These are phyloP conservation scores for Coilia nasus DNA, from an alignment of 2,797 vertebrate genomes.

Conservation along the genomic window DNA sequence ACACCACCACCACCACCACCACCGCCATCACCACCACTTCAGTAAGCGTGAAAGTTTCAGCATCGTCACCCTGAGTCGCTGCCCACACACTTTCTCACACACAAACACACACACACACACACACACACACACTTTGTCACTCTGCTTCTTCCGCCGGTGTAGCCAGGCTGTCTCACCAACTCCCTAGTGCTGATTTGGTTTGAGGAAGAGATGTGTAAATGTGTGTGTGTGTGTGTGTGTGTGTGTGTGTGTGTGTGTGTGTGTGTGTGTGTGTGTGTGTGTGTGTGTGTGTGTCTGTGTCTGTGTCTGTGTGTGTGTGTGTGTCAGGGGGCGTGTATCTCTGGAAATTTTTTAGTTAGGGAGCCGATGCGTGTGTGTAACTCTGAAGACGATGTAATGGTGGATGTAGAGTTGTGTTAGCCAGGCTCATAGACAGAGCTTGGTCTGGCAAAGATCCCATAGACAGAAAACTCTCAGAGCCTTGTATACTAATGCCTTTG, in stretches of 20 bases:
- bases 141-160: constrained; percentile 7
- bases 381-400: too few relatives aligned
- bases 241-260: too few relatives aligned
- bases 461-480: too few relatives aligned
- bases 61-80: neutral
- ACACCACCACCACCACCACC: neutral
- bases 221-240: too few relatives aligned
- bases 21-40: neutral
- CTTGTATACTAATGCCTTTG: too few relatives aligned
- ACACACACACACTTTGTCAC: neutral
- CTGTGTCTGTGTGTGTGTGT: neutral
- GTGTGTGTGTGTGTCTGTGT: neutral
- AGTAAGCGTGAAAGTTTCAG: constrained; percentile 4
- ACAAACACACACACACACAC: neutral
- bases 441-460: too few relatives aligned
- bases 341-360: too few relatives aligned
- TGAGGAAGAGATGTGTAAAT: too few relatives aligned
- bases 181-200: neutral
- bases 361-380: too few relatives aligned
- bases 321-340: neutral
- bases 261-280: neutral
- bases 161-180: constrained; percentile 12
- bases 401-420: too few relatives aligned
- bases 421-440: too few relatives aligned
- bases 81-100: constrained; percentile 16